Evolutionary conservation across 2,888 invertebrate species (phyloP).

Genomic region (Eutolmus rufibarbis): DNA sequence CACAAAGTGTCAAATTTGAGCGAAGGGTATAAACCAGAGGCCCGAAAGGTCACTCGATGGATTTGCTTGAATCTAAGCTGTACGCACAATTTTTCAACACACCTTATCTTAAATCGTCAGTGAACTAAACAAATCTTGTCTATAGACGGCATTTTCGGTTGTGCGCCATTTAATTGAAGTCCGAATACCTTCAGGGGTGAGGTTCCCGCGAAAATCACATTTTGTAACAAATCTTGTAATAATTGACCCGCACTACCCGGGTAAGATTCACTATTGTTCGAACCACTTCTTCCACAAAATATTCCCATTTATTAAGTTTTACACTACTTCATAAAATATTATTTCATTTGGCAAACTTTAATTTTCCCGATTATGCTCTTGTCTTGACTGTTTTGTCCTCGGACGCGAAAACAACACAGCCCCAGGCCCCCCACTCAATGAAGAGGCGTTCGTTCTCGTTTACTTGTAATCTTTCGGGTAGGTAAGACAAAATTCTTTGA

Average conservation of each 20-base stretch:
- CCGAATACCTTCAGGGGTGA: background rate
- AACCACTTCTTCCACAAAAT: background rate
- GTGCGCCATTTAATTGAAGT: background rate
- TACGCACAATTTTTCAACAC: background rate
- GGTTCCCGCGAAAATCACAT: background rate
- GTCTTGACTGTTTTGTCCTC: background rate
- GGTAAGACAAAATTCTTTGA: constrained; percentile 37
- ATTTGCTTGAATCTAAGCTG: background rate
- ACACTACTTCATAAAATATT: background rate
- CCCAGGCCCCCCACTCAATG: background rate
- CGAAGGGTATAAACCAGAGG: background rate
- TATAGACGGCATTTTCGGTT: background rate
- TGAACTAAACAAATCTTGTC: background rate
- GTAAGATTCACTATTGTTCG: background rate
- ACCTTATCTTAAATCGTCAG: background rate
- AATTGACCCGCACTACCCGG: background rate
- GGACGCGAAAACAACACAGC: background rate
- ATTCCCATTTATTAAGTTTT: background rate
- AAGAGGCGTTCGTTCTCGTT: background rate
- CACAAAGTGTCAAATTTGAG: background rate
- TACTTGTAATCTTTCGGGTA: background rate
- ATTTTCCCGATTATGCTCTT: background rate
- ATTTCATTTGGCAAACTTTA: background rate
- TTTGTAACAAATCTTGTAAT: background rate
- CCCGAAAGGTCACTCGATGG: background rate